Base-by-base conservation (phyloP, 2,888 invertebrate genomes). In the Drosophila greeni region DNA sequence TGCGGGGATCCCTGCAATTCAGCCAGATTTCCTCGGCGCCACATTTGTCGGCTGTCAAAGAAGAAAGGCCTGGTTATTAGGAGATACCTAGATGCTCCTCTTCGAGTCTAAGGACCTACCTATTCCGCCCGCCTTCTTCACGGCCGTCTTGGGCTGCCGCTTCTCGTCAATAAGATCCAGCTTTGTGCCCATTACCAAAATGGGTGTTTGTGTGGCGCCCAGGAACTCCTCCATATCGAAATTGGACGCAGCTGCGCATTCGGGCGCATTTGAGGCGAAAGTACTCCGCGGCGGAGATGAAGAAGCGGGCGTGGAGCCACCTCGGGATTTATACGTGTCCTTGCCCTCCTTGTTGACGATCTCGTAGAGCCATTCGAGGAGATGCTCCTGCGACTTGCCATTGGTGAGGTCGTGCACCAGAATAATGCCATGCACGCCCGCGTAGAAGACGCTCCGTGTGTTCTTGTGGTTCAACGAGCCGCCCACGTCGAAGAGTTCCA, bases 401-500 rank as follows among this genome's bases (percentile, higher is more conserved):
- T 99, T 99, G 6, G 97, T 97, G 83, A 99, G 90, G 90, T 99
- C 99, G 87, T 99, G 98, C 2, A 99, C 98, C 67, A 99, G 90
- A 78, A 99, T 96, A 34, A 98, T 94, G 91, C 98, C 99, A 90
- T 98, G 95, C 61, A 95, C 95, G 31, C 96, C 95, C 85, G 95
- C 94, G 89, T 98, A 98, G 89, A 99, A 99, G 2, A 98, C 96
- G 68, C 94, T 92, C 84, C 98, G 91, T n/a, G 97, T 95, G 87
- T 96, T 97, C 85, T 95, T 92, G 87, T 99, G 99, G 81, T 94
- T 95, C 72, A 95, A 93, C 72, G 97, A 97, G 1, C 99, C 99
- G 6, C 99, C 99, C 55, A 99, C 93, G 87, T 99, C 99, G 95
- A 98, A 99, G 33, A 99, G 91, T 90, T 99, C 99, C 24, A 99